phyloP scores from a whole-genome alignment of 1,140 invertebrate genomes.

The Caenorhabditis inopinata region DNA sequence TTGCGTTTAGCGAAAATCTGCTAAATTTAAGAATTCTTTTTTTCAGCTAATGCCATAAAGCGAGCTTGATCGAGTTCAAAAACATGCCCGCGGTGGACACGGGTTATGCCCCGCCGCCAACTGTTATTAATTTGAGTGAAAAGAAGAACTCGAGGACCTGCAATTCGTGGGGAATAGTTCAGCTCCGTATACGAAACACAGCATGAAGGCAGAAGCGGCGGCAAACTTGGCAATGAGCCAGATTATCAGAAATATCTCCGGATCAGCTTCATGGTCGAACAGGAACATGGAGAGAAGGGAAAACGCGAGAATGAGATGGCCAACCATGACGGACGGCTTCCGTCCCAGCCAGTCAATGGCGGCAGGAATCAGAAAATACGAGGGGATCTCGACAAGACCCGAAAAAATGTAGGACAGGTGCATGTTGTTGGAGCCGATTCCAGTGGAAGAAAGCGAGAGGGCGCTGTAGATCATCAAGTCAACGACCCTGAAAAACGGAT shows the following conservation, averaged over 20 bases:
- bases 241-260: background rate
- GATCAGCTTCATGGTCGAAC: slow-evolving; percentile 22
- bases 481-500: slow-evolving; percentile 26
- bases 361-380: slow-evolving; percentile 10
- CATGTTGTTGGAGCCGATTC: slow-evolving; percentile 2
- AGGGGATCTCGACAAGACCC: slow-evolving; percentile 29
- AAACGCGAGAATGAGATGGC: background rate
- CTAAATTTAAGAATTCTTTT: too few species aligned
- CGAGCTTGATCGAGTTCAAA: too few species aligned
- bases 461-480: slow-evolving; percentile 35
- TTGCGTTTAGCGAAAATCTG: too few species aligned
- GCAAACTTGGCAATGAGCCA: slow-evolving; percentile 40
- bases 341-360: slow-evolving; percentile 31
- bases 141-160: background rate
- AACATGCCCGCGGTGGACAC: too few species aligned
- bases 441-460: background rate
- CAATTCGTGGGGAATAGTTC: slow-evolving; percentile 27
- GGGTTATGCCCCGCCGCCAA: too few species aligned
- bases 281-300: slow-evolving; percentile 21
- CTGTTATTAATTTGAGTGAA: too few species aligned
- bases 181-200: slow-evolving; percentile 37
- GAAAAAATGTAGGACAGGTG: slow-evolving; percentile 28
- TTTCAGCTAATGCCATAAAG: background rate
- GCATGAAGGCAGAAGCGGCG: slow-evolving; percentile 30
- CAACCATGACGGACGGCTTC: slow-evolving; percentile 12